Percentiles rank a stretch among this genome's conserved stretches.
Conservation (phyloP, 53 echinoderm and acorn worm species). For the Astropecten irregularis region DNA sequence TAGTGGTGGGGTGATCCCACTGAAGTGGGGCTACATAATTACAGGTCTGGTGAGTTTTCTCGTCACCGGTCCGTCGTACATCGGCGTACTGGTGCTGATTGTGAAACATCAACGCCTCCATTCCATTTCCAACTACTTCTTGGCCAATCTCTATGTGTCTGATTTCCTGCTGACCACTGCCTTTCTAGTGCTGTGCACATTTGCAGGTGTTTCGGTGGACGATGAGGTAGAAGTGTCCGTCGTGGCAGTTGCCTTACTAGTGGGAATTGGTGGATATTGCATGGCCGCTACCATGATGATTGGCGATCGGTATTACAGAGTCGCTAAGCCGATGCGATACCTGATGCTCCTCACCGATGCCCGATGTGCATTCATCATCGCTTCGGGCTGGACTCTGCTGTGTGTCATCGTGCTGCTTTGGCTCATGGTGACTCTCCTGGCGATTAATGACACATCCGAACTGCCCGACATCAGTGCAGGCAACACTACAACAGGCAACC, state of each 20-base stretch:
- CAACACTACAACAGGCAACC: background rate
- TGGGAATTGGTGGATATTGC: slow-evolving; percentile 2
- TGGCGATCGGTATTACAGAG: background rate
- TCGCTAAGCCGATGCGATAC: slow-evolving; percentile 5
- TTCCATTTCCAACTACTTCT: slow-evolving; percentile 3
- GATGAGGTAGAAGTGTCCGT: background rate
- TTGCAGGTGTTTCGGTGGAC: background rate
- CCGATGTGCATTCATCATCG: background rate
- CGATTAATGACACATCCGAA: background rate
- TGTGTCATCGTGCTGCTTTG: background rate
- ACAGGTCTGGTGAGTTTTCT: background rate
- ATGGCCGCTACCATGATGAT: background rate
- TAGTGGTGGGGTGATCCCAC: too few relatives aligned
- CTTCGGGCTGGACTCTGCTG: background rate
- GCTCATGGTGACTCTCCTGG: background rate
- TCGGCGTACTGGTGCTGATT: background rate
- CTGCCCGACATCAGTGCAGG: background rate
- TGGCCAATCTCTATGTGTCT: slow-evolving; percentile 5
- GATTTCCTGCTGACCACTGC: background rate
- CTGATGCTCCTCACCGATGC: background rate
- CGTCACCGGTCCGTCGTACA: background rate
- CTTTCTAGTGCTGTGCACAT: background rate
- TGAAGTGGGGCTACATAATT: background rate
- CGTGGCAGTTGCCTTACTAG: background rate
- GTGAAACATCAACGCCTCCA: background rate